phyloP scores from a whole-genome alignment of 2,888 invertebrate genomes.

The Andrena dorsata region DNA sequence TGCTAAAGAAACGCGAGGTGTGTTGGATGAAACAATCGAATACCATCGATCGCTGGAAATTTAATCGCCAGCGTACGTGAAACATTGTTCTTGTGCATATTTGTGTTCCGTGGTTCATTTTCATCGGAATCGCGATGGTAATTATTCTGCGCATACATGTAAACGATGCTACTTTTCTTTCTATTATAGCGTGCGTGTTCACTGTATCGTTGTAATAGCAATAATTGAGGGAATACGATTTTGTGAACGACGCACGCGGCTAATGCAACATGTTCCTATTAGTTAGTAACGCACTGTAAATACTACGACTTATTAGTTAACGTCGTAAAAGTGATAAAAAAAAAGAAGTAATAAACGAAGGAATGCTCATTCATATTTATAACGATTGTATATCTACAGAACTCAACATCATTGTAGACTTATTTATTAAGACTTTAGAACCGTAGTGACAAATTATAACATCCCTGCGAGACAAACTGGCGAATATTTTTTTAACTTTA shows the following conservation, averaged over 20 bases:
- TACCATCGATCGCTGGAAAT: neutral
- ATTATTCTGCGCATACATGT: constrained; percentile 5
- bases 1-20: neutral
- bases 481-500: constrained; percentile 39
- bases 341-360: neutral
- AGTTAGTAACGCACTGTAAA: constrained; percentile 34
- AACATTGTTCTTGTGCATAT: constrained; percentile 5
- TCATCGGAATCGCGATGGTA: neutral
- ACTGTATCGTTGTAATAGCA: neutral
- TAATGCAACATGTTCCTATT: constrained; percentile 48
- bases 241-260: neutral
- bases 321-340: constrained; percentile 19
- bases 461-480: neutral
- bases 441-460: neutral
- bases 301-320: neutral
- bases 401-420: neutral
- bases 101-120: neutral
- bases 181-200: neutral
- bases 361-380: neutral
- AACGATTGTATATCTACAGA: neutral
- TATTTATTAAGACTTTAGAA: constrained; percentile 5
- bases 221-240: neutral
- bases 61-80: neutral
- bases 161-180: neutral
- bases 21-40: neutral